Base-by-base conservation (phyloP, 2,113 vertebrate species). In the Corythornis vintsioides region DNA sequence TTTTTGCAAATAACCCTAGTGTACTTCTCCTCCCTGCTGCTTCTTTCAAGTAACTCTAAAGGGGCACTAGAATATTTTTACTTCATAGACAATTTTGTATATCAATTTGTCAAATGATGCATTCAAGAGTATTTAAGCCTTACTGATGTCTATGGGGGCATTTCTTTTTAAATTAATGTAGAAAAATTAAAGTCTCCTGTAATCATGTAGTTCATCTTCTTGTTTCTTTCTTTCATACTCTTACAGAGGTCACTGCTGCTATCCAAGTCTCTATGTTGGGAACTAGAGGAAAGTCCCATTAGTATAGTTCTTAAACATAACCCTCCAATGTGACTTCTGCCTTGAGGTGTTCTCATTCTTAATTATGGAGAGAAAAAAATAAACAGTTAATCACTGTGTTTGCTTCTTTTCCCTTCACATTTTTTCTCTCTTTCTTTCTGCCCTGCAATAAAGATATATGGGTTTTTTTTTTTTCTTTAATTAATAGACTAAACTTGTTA, bases 161-260 rank as follows among this genome's bases (percentile, higher is more conserved):
- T 52, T 67, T 85, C 11, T 88, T 88, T 67, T 52, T 5, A 80
- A 55, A 86, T 38, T 50, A 29, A 70, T 50, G 1, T 48, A 15
- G 88, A 83, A 74, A 86, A 78, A 56, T 28, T 24, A 28, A 67
- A 35, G 4, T 60, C 2, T 56, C 8, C 5, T 3, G 15, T 29
- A 66, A 42, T 10, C 2, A 2, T 4, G 2, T 26, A 1, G 14
- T 35, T 66, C 6, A 3, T 31, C 3, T 63, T 25, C 42, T 38
- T 81, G 4, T 1, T 43, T 53, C 3, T 78, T 56, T 69, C 53
- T 50, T 61, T 75, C 20, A 17, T 42, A 7, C 7, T 82, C 11
- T 76, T 42, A 52, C 10, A 43, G 13, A 65, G 4, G 22, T 53
- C 4, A 57, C 13, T 59, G 9, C 8, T 63, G 7, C 8, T 65